Conservation (phyloP, 1,140 invertebrate species). For the Pseudomyrmex dendroicus region DNA sequence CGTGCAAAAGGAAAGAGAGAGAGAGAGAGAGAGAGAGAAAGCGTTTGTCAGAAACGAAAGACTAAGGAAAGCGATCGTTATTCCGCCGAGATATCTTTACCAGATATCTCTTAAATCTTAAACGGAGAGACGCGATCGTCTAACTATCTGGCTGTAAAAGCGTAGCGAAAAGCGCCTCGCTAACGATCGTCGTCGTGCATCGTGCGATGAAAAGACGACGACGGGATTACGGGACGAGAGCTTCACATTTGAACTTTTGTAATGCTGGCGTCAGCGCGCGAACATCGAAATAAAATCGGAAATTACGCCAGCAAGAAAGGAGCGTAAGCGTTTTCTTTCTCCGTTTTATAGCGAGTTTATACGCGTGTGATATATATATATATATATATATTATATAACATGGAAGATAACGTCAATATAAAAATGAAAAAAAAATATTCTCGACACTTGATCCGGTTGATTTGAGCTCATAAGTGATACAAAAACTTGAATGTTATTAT, state of each 20-base stretch:
- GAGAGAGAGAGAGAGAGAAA: too few species aligned
- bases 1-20: neutral
- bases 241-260: neutral
- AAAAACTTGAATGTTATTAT: neutral
- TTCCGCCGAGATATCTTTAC: conserved; percentile 20
- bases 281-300: neutral
- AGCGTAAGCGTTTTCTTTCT: neutral
- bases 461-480: neutral
- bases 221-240: neutral
- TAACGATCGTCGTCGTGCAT: conserved; percentile 3
- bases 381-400: too few species aligned
- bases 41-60: neutral
- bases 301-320: neutral
- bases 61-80: conserved; percentile 7
- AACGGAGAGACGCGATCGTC: conserved; percentile 14
- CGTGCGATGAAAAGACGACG: too few species aligned
- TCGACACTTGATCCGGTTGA: neutral
- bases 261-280: neutral
- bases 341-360: neutral
- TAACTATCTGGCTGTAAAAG: conserved; percentile 1
- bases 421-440: neutral
- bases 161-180: neutral
- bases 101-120: conserved; percentile 21
- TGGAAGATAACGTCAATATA: neutral
- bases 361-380: too few species aligned